phyloP scores from a whole-genome alignment of 2,797 vertebrate genomes.

The Clarias fuscus region DNA sequence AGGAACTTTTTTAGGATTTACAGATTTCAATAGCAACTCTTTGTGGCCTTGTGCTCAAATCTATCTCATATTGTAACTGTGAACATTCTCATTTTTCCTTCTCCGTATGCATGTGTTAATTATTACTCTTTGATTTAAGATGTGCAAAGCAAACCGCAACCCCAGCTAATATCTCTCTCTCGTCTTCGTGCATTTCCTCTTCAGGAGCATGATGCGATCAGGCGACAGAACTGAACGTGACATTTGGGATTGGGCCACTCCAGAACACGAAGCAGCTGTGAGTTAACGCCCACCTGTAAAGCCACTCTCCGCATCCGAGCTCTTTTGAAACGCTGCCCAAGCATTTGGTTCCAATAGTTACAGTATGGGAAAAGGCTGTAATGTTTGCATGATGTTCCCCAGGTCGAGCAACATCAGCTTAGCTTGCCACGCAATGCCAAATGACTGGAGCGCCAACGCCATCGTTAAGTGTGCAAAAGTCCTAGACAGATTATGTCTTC shows the following conservation, averaged over 20 bases:
- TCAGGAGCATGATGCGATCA: constrained; percentile 39
- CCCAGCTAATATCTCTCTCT: constrained; percentile 33
- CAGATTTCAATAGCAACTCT: no score
- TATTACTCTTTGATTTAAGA: background rate
- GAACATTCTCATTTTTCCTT: background rate
- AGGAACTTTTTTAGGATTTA: background rate
- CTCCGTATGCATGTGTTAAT: background rate
- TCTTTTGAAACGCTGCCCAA: constrained; percentile 72
- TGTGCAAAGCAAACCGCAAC: background rate
- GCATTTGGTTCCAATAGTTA: constrained; percentile 70
- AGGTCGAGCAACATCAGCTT: constrained; percentile 57
- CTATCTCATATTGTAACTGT: background rate
- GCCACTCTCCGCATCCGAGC: constrained; percentile 64
- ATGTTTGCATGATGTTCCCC: constrained; percentile 58
- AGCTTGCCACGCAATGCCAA: constrained; percentile 52
- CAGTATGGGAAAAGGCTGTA: constrained; percentile 66
- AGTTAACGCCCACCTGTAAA: constrained; percentile 70
- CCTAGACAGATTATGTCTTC: background rate
- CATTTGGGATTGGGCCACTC: constrained; percentile 55
- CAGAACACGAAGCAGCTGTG: constrained; percentile 54
- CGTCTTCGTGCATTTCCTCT: background rate
- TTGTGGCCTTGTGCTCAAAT: background rate
- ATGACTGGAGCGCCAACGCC: background rate
- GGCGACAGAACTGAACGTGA: constrained; percentile 37
- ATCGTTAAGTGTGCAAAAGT: background rate